These are phyloP conservation scores for Helogale parvula DNA, from an alignment of 2,113 vertebrate species.

Conservation along the genomic window DNA sequence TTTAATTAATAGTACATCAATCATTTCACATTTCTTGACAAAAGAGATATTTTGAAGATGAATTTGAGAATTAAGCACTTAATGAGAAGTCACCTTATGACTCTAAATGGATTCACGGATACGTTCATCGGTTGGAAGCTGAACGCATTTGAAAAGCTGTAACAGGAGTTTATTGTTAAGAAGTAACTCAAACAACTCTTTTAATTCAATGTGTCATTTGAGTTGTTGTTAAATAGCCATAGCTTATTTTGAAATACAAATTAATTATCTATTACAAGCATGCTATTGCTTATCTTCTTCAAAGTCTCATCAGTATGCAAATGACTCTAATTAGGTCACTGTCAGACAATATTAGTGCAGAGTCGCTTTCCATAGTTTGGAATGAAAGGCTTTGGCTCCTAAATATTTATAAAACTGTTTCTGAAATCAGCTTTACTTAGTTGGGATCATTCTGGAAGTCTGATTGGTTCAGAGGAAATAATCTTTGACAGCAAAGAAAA, in stretches of 20 bases:
- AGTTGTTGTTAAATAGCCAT: conserved; percentile 85
- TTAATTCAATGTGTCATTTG: conserved; percentile 84
- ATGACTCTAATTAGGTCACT: conserved; percentile 90
- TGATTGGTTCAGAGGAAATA: conserved; percentile 82
- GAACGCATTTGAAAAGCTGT: conserved; percentile 78
- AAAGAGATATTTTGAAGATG: conserved; percentile 67
- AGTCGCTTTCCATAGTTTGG: conserved; percentile 83
- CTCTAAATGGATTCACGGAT: conserved; percentile 53
- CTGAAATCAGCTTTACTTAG: conserved; percentile 84
- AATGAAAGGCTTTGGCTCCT: conserved; percentile 74
- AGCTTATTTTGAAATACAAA: conserved; percentile 88
- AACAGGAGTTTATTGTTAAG: conserved; percentile 78
- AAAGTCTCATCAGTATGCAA: conserved; percentile 89
- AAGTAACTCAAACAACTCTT: conserved; percentile 80
- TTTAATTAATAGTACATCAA: conserved; percentile 41
- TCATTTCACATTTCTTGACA: conserved; percentile 48
- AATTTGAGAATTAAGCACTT: conserved; percentile 69
- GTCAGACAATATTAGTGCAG: conserved; percentile 86
- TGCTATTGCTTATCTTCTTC: conserved; percentile 86
- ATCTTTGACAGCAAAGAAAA: conserved; percentile 70
- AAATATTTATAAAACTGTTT: conserved; percentile 82
- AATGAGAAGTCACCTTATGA: conserved; percentile 50
- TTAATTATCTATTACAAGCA: conserved; percentile 89
- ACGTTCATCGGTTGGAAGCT: conserved; percentile 53
- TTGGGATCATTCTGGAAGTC: conserved; percentile 84